phyloP scores from a whole-genome alignment of 2,888 invertebrate genomes.

The Conomelus anceps region DNA sequence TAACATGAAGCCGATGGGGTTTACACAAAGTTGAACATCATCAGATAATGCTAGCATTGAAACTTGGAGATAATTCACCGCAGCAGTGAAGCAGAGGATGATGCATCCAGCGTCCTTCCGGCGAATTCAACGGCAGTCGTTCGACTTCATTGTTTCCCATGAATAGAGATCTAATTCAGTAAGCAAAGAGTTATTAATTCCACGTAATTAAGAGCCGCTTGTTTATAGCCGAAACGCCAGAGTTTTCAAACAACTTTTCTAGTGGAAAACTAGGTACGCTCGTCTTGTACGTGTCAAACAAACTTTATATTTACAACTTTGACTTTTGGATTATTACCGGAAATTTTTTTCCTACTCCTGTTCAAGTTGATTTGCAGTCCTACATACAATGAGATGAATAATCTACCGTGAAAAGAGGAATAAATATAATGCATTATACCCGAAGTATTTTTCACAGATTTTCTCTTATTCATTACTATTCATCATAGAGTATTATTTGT shows the following conservation, averaged over 20 bases:
- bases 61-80: not conserved
- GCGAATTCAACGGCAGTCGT: too few species aligned
- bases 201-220: not conserved
- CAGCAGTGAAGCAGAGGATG: too few species aligned
- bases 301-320: not conserved
- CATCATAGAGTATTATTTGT: too few species aligned
- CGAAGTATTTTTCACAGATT: too few species aligned
- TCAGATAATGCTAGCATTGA: not conserved
- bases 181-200: not conserved
- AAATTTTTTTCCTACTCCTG: not conserved
- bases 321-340: not conserved
- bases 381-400: too few species aligned
- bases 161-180: not conserved
- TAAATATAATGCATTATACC: too few species aligned
- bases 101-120: not conserved
- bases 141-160: not conserved
- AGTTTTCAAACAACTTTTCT: too few species aligned
- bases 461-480: too few species aligned
- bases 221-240: too few species aligned
- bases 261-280: not conserved
- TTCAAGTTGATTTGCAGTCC: not conserved
- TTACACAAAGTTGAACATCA: not conserved
- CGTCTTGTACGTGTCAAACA: not conserved
- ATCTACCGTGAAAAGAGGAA: too few species aligned
- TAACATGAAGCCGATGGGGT: not conserved